Base-by-base conservation (phyloP, 2,888 invertebrate genomes). In the Prostheceraeus crozeri region DNA sequence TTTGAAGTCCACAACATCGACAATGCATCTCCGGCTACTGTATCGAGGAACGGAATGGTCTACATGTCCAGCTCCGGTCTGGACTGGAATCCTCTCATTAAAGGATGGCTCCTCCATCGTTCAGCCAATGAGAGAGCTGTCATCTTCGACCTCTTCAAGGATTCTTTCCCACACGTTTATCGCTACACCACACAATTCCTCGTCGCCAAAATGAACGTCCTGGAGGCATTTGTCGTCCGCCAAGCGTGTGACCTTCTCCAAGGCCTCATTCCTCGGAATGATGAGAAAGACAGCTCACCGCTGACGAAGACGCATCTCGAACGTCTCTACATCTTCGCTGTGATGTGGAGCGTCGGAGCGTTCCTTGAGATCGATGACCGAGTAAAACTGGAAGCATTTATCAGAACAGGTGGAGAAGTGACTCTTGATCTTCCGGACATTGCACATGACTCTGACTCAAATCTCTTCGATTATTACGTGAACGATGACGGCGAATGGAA, bases 1-100 rank as follows among this genome's bases (percentile, higher is more conserved):
- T 94, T 94, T 73, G 94, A 94, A 72, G 91, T 93, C 0, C 89
- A 93, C 74, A 93, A 93, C 73, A 90, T 94, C 63, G 93, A 94
- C 72, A 94, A 94, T 71, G 94, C 94, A 0, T 91, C 91, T 8
- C 94, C 93, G 1, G 93, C 94, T 1, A 94, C 94, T 0, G 94
- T 94, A 0, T 93, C 91, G 0, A 80, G 89, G 62, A 89, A 88
- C 71, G 89, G 58, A 59, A 87, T 87, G 76, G 77, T 77, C 3
- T 94, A 90, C 73, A 94, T 94, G 93, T 91, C 91, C 69, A 89
- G 90, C 0, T 93, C 93, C 0, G 93, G 90, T 0, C 78, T 94
- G 52, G 86, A 87, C 72, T 94, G 91, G 86, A 83, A 84, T 68
- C 93, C 93, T 70, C 86, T 93, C 57, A 82, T 91, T 72, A 89